Base-by-base conservation (phyloP, 2,888 invertebrate genomes). In the Pollenia amentaria region DNA sequence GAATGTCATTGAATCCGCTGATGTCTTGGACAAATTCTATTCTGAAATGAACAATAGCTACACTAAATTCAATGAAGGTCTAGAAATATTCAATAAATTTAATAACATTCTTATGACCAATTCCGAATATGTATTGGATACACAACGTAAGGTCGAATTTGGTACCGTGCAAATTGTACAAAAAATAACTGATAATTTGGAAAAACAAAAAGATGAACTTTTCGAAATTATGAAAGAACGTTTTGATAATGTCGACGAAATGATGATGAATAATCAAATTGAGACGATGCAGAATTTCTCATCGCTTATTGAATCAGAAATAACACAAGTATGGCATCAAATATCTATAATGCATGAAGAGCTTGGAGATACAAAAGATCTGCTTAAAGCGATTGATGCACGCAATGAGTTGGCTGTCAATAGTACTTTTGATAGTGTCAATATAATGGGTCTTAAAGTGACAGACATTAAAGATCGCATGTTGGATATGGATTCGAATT, bases 281-380 rank as follows among this genome's bases (percentile, higher is more conserved):
- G 95, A 95, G 2, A 95, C 96, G 0, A 93, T 97, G 80, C 95
- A 95, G 7, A 97, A 97, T 92, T 93, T 97, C 72, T 97, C 96
- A 70, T 93, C 95, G 0, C 96, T 96, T 90, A 95, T 98, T 91
- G 97, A 97, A 89, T 94, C 95, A 14, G 97, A 97, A 91, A 96
- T 97, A 92, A 95, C 96, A 88, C 96, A 97, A 92, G 97, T 98
- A 16, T 98, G 98, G 98, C 94, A 97, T 29, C 98, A 97, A 93
- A 97, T 98, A 89, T 97, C 97, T 88, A 96, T 97, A 80, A 97
- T 98, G 97, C 96, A 97, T 92, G 96, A 96, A 90, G 97, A 97
- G 92, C 95, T 98, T 90, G 95, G 95, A 44, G 95, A 96, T 84
- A 97, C 96, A 91, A 96, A 96, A 65, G 95, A 95, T 55, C 95